phyloP scores from a whole-genome alignment of 2,113 vertebrate species.

The Pollimyrus isidori region DNA sequence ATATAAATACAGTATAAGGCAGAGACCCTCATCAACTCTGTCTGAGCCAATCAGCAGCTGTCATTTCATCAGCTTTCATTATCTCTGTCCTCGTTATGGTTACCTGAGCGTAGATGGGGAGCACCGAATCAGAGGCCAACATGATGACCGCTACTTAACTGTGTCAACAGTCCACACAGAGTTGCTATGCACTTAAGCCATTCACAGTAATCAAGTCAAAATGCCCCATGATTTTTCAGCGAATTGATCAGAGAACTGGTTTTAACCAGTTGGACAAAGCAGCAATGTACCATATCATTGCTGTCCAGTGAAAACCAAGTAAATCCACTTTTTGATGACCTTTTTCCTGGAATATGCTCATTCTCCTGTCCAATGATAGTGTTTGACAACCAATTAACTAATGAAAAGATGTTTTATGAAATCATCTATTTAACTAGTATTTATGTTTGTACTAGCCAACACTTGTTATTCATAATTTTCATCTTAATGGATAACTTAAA shows the following conservation, averaged over 20 bases:
- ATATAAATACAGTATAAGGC: constrained; percentile 56
- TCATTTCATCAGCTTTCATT: constrained; percentile 28
- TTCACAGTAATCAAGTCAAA: not conserved
- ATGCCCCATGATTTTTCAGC: not conserved
- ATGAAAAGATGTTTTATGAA: not conserved
- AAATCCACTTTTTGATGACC: not conserved
- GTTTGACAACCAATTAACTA: not conserved
- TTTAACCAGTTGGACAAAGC: not conserved
- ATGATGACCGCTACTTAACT: not conserved
- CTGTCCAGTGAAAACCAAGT: not conserved
- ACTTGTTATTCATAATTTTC: not conserved
- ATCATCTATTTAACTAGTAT: not conserved
- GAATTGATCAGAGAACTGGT: not conserved
- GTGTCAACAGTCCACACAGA: not conserved
- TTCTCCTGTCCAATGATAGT: not conserved
- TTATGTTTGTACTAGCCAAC: not conserved
- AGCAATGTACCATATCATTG: not conserved
- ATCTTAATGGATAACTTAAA: not conserved
- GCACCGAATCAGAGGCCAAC: not conserved
- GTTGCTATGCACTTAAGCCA: not conserved
- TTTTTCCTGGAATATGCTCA: not conserved
- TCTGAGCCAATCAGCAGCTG: constrained; percentile 69
- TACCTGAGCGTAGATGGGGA: not conserved
- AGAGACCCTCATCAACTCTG: constrained; percentile 71
- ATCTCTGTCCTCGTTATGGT: not conserved